Conservation (phyloP, 23 tunicate genomes). For the Corella eumyota region DNA sequence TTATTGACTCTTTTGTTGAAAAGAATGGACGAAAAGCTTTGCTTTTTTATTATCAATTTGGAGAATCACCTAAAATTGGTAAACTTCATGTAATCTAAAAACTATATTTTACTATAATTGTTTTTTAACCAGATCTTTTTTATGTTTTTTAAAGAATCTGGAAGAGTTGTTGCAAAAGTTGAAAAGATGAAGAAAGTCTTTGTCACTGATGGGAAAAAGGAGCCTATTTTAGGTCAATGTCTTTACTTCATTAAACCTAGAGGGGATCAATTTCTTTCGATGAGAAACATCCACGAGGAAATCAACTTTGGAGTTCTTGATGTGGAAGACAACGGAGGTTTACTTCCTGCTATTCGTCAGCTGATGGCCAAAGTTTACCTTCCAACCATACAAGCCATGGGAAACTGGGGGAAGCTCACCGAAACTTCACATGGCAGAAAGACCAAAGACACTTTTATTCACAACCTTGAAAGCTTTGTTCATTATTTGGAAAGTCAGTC, state of each 20-base stretch:
- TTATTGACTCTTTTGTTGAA: constrained; percentile 47
- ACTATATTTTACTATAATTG: neutral
- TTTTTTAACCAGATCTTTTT: neutral
- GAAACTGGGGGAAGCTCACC: constrained; percentile 66
- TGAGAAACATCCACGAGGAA: constrained; percentile 59
- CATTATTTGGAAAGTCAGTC: constrained; percentile 83
- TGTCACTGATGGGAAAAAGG: constrained; percentile 66
- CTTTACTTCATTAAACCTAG: constrained; percentile 74
- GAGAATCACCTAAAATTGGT: constrained; percentile 93
- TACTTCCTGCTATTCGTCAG: constrained; percentile 75
- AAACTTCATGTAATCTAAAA: neutral
- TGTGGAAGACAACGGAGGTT: constrained; percentile 64
- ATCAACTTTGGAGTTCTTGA: constrained; percentile 82
- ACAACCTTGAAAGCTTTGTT: constrained; percentile 73
- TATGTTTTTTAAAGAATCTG: constrained; percentile 37
- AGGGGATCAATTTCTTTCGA: constrained; percentile 40
- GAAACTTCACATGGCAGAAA: constrained; percentile 87
- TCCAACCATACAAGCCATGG: constrained; percentile 66
- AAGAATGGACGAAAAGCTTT: constrained; percentile 54
- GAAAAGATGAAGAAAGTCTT: constrained; percentile 81
- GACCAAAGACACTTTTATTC: constrained; percentile 60
- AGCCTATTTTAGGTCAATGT: constrained; percentile 61
- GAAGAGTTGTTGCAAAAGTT: constrained; percentile 56
- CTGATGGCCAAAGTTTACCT: constrained; percentile 62
- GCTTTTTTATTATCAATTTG: constrained; percentile 71